Base-by-base conservation (phyloP, 1,140 invertebrate species). In the Linepithema humile region DNA sequence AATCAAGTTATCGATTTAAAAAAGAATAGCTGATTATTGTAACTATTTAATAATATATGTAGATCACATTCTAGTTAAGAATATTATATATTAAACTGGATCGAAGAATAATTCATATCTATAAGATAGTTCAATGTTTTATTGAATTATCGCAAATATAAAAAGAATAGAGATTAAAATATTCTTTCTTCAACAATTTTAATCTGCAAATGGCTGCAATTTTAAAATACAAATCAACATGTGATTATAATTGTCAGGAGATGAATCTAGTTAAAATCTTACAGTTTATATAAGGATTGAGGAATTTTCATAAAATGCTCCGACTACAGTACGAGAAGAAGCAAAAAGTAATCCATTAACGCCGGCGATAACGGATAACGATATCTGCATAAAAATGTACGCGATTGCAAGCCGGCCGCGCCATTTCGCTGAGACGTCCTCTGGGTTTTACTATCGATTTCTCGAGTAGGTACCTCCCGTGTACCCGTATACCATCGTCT, bases 381-480 rank as follows among this genome's bases (percentile, higher is more conserved):
- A 55, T 55, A 43, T 69, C 64, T 69, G 26, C 35, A 53, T 80
- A 80, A 70, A 80, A 80, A 69, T 40, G 23, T 69, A 26, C 50
- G 23, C 26, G 45, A 80, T 48, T 80, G 64, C 64, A 55, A 70
- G 48, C 29, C 53, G 40, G 17, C 53, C 72, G 50, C 60, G 40
- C 50, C 48, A 72, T 62, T 80, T 82, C 72, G 32, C 50, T n/a
- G 69, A 55, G 74, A 85, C 57, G 55, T 85, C 70, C 62, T 67
- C 69, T 48, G n/a, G 26, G 65, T 84, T 82, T 50, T 32, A 59
- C 57, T 85, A 88, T 88, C 86, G 86, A 88, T 88, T 69, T 82
- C 60, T 53, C 17, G 50, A 53, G 32, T 64, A 77, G 73, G 59
- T 38, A 59, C 43, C 55, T 55, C 53, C 35, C 35, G 64, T 70